Conservation (phyloP, 1,140 invertebrate species). For the Pseudomyrmex cubaensis region DNA sequence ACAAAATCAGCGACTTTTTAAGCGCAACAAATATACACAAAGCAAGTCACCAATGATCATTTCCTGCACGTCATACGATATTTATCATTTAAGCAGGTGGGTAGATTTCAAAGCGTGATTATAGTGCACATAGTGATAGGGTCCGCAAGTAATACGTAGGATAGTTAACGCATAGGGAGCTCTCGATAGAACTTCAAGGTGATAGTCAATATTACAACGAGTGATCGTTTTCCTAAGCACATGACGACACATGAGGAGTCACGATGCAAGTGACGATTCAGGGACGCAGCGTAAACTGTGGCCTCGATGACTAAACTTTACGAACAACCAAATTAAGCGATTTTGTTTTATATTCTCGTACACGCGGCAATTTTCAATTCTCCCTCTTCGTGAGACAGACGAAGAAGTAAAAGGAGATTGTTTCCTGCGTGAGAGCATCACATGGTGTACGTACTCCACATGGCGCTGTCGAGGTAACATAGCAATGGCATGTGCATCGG, state of each 20-base stretch:
- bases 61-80: conserved; percentile 76
- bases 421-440: conserved; percentile 44
- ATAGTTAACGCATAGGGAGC: conserved; percentile 55
- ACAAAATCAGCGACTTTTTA: conserved; percentile 32
- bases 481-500: conserved; percentile 77
- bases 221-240: conserved; percentile 38
- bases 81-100: conserved; percentile 76
- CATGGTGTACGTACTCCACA: conserved; percentile 67
- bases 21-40: conserved; percentile 55
- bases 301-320: conserved; percentile 4
- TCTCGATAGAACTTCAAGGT: conserved; percentile 56
- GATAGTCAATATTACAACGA: conserved; percentile 37
- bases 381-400: not conserved
- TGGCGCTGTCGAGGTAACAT: conserved; percentile 61
- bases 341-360: not conserved
- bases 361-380: conserved; percentile 14
- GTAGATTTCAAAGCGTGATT: conserved; percentile 73
- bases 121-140: conserved; percentile 64
- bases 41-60: conserved; percentile 69
- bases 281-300: not conserved
- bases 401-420: conserved; percentile 34
- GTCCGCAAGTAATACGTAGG: conserved; percentile 59
- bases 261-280: not conserved
- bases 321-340: not conserved
- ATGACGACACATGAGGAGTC: conserved; percentile 24